phyloP scores from a whole-genome alignment of 1,140 invertebrate species.

The Pogonomyrmex californicus region DNA sequence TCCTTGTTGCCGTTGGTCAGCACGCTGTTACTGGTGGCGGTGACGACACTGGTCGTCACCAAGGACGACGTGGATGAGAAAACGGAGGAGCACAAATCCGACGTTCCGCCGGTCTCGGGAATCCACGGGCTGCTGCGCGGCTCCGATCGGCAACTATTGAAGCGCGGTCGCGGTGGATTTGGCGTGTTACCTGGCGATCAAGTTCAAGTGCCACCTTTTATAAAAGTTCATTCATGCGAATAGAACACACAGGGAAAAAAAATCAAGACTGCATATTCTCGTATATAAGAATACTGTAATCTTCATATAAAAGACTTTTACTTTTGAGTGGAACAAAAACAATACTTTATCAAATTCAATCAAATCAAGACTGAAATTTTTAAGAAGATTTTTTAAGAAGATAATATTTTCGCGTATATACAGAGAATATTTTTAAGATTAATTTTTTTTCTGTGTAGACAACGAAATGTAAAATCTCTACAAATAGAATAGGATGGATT shows the following conservation, averaged over 20 bases:
- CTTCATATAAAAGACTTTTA: too few relatives aligned
- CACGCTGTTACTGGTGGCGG: constrained; percentile 68
- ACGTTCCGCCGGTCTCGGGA: constrained; percentile 70
- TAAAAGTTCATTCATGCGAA: background rate
- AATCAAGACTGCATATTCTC: too few relatives aligned
- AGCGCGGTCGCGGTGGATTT: constrained; percentile 85
- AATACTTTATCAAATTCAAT: too few relatives aligned
- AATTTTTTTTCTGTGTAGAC: too few relatives aligned
- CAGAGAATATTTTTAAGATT: too few relatives aligned
- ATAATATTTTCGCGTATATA: too few relatives aligned
- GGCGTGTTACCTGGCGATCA: constrained; percentile 83
- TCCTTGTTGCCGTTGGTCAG: constrained; percentile 74
- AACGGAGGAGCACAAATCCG: constrained; percentile 76
- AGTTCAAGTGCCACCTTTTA: background rate
- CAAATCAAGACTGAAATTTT: too few relatives aligned
- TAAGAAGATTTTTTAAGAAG: too few relatives aligned
- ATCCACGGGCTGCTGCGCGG: constrained; percentile 80
- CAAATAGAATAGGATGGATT: background rate
- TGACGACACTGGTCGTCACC: constrained; percentile 66
- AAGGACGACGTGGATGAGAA: constrained; percentile 71
- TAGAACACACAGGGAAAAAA: background rate
- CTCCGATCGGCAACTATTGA: constrained; percentile 87
- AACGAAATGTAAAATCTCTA: background rate
- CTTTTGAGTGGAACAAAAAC: too few relatives aligned
- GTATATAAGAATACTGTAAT: too few relatives aligned